Percentiles rank a stretch among this genome's conserved stretches.
These are phyloP conservation scores for Coelopa pilipes DNA, from an alignment of 2,888 invertebrate genomes.

Conservation along the genomic window DNA sequence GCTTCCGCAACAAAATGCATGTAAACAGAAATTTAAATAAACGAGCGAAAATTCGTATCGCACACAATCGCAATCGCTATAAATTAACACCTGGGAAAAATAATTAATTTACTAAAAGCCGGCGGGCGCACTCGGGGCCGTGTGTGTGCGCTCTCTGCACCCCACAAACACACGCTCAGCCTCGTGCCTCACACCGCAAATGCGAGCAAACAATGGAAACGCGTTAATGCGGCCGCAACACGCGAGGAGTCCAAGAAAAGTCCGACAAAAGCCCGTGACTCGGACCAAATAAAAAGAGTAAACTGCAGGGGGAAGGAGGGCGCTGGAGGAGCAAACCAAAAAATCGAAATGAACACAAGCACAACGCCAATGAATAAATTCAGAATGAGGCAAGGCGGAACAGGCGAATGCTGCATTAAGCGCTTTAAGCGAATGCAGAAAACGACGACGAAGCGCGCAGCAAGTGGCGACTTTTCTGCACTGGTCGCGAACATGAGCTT, in stretches of 20 bases:
- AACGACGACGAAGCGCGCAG: too few relatives aligned
- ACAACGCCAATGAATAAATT: too few relatives aligned
- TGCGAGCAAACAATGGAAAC: background rate
- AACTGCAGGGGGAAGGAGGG: too few relatives aligned
- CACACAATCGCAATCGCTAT: conserved; percentile 9
- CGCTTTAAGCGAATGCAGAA: too few relatives aligned
- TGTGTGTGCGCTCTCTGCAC: too few relatives aligned
- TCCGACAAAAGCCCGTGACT: background rate
- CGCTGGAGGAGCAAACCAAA: too few relatives aligned
- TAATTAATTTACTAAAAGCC: conserved; percentile 19
- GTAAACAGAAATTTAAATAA: conserved; percentile 5
- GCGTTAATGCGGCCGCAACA: conserved; percentile 27
- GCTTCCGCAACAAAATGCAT: background rate
- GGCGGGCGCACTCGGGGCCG: background rate
- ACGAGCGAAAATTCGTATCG: conserved; percentile 7
- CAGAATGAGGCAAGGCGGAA: too few relatives aligned
- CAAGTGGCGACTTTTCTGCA: too few relatives aligned
- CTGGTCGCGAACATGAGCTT: too few relatives aligned
- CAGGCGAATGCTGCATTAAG: too few relatives aligned
- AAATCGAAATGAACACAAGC: too few relatives aligned
- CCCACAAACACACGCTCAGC: too few relatives aligned
- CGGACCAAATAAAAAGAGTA: background rate
- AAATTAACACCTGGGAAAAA: conserved; percentile 27
- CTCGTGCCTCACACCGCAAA: background rate
- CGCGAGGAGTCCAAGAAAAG: background rate